Conservation (phyloP, 2,113 vertebrate genomes). For the Phylloscopus trochilus region DNA sequence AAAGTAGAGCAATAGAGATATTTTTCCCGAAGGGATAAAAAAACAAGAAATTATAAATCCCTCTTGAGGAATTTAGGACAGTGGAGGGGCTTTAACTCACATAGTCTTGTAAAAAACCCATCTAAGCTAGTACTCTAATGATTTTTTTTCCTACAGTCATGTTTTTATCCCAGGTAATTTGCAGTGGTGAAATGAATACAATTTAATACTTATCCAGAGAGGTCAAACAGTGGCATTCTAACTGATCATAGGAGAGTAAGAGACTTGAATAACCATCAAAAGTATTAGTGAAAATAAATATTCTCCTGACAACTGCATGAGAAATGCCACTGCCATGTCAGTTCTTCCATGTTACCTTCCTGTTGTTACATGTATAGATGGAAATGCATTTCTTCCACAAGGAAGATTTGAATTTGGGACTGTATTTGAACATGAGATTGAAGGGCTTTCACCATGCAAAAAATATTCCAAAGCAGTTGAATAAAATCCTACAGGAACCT, state of each 20-base stretch:
- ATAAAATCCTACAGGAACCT: not conserved
- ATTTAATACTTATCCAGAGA: not conserved
- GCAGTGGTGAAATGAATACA: not conserved
- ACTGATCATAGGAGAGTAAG: not conserved
- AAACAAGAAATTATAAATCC: not conserved
- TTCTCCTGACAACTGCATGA: not conserved
- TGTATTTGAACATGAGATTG: not conserved
- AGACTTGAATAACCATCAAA: not conserved
- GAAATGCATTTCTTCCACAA: not conserved
- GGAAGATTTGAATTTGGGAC: not conserved
- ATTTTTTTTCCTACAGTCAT: not conserved
- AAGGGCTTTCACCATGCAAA: not conserved
- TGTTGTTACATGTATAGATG: not conserved
- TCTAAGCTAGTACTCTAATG: not conserved
- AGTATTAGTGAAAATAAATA: not conserved
- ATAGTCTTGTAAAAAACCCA: not conserved
- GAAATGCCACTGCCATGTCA: not conserved
- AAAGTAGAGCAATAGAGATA: not conserved
- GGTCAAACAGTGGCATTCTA: not conserved
- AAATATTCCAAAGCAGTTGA: not conserved
- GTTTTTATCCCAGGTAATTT: not conserved
- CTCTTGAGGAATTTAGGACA: not conserved
- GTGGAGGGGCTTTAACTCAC: not conserved
- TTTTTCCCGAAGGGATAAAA: not conserved
- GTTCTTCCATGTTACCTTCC: not conserved